phyloP scores from a whole-genome alignment of 2,113 vertebrate species.

The Clarias batrachus region DNA sequence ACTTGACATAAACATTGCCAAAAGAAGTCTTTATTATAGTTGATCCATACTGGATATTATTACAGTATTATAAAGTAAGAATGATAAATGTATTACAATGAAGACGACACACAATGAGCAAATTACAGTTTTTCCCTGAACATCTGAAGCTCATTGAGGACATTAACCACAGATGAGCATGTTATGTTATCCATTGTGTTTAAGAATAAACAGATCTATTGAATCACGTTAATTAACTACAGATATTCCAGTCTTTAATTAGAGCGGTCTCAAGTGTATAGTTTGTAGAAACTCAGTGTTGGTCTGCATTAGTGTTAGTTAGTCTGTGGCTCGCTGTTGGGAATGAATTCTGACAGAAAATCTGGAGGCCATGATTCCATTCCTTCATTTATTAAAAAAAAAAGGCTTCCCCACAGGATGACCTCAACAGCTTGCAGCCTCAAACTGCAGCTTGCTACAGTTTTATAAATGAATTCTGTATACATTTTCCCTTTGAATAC shows the following conservation, averaged over 20 bases:
- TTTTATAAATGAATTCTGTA: slow-evolving; percentile 54
- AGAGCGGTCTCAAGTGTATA: not conserved
- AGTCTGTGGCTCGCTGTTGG: slow-evolving; percentile 11
- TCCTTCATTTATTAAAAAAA: slow-evolving; percentile 6
- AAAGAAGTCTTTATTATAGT: not conserved
- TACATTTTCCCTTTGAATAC: slow-evolving; percentile 24
- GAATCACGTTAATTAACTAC: not conserved
- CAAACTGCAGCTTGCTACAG: slow-evolving; percentile 38
- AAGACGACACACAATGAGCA: not conserved
- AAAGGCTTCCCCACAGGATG: slow-evolving; percentile 41
- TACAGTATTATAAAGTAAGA: not conserved
- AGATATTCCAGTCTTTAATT: slow-evolving; percentile 7
- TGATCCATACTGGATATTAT: not conserved
- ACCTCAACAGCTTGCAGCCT: slow-evolving; percentile 42
- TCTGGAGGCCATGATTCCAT: not conserved
- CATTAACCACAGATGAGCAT: not conserved
- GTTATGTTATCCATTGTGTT: not conserved
- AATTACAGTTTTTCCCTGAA: not conserved
- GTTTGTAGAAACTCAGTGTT: not conserved
- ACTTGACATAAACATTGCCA: not conserved
- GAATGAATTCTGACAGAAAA: slow-evolving; percentile 12
- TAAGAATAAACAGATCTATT: slow-evolving; percentile 3
- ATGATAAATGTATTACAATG: not conserved
- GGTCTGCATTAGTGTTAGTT: slow-evolving; percentile 3
- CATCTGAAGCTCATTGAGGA: not conserved